phyloP scores from a whole-genome alignment of 1,140 invertebrate species.

The Bradysia coprophila region DNA sequence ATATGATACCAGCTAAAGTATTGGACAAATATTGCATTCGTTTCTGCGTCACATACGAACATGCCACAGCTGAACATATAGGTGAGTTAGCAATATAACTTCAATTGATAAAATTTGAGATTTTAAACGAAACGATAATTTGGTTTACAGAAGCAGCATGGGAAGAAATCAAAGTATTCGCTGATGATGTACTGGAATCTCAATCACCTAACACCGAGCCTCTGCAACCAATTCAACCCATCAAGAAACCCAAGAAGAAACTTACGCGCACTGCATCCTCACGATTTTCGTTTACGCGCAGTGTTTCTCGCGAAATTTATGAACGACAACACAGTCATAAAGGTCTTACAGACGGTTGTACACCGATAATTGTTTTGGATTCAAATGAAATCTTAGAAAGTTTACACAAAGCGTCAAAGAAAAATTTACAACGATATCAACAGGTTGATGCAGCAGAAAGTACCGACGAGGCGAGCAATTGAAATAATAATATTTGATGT shows the following conservation, averaged over 20 bases:
- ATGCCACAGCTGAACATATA: constrained; percentile 58
- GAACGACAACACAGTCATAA: constrained; percentile 34
- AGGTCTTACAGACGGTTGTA: constrained; percentile 43
- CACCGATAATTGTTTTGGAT: constrained; percentile 37
- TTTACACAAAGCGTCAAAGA: constrained; percentile 11
- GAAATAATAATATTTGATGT: no score
- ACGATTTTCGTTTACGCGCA: constrained; percentile 45
- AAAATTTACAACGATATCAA: neutral
- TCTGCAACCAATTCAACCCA: constrained; percentile 16
- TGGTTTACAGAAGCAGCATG: constrained; percentile 41
- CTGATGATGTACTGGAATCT: constrained; percentile 38
- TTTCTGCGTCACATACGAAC: constrained; percentile 68
- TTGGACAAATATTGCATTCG: constrained; percentile 61
- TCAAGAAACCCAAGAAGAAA: constrained; percentile 31
- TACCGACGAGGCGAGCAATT: neutral
- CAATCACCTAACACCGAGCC: constrained; percentile 15
- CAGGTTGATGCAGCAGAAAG: neutral
- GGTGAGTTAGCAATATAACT: constrained; percentile 13
- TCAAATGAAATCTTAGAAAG: constrained; percentile 14
- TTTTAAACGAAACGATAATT: constrained; percentile 4
- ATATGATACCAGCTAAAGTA: constrained; percentile 75
- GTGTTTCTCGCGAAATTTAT: constrained; percentile 40
- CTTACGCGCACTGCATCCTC: constrained; percentile 31
- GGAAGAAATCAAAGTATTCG: constrained; percentile 46
- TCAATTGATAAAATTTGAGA: neutral